Conservation (phyloP, 2,888 invertebrate genomes). For the Sinohyriopsis cumingii region DNA sequence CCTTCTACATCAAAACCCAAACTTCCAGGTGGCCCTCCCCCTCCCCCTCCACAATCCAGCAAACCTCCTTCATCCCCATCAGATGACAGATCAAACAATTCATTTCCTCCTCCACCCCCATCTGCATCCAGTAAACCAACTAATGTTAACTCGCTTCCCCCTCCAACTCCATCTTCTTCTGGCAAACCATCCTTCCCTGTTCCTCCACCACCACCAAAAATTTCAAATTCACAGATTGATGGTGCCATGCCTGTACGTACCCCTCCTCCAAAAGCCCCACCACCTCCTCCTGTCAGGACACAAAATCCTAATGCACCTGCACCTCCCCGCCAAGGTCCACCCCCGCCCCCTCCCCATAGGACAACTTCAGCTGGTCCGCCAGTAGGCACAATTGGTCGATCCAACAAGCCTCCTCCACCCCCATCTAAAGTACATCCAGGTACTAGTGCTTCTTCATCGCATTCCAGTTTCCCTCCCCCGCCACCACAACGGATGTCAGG, state of each 20-base stretch:
- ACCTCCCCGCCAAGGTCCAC: constrained; percentile 24
- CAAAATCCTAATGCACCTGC: too few species aligned
- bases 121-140: constrained; percentile 30
- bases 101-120: constrained; percentile 30
- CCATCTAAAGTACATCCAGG: constrained; percentile 15
- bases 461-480: constrained; percentile 27
- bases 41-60: constrained; percentile 41
- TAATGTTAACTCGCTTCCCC: constrained; percentile 11
- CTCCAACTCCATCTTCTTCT: constrained; percentile 20
- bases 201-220: constrained; percentile 35
- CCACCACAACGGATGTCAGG: constrained; percentile 43
- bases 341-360: constrained; percentile 55
- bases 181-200: constrained; percentile 25
- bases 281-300: constrained; percentile 4
- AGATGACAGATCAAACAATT: constrained; percentile 6
- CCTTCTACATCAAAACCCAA: constrained; percentile 32
- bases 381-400: constrained; percentile 5
- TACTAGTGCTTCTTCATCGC: constrained; percentile 1
- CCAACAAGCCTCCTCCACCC: constrained; percentile 19
- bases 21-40: constrained; percentile 53
- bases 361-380: constrained; percentile 32
- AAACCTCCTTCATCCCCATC: constrained; percentile 11
- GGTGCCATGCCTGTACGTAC: constrained; percentile 19
- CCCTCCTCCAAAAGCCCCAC: neutral
- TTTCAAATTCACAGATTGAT: constrained; percentile 10